Evolutionary conservation across 2,113 vertebrate genomes (phyloP).

Genomic region (Caranx ignobilis): DNA sequence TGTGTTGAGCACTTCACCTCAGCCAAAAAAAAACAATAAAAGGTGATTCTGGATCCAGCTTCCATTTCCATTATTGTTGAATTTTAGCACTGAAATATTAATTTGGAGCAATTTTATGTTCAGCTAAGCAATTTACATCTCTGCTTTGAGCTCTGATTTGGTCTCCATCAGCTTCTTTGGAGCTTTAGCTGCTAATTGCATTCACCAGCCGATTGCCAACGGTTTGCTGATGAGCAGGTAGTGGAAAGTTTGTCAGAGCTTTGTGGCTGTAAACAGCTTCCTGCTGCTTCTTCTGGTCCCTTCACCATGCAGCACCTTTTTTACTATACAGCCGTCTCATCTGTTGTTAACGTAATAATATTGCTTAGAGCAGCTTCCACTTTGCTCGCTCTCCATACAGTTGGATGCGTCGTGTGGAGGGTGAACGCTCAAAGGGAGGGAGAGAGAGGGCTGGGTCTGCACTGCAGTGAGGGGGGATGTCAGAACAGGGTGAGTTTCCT

Average conservation of each 20-base stretch:
- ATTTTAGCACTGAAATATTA: too few species aligned
- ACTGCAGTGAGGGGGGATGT: slow-evolving; percentile 21
- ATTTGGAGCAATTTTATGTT: too few species aligned
- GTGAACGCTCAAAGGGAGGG: neutral
- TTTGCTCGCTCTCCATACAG: neutral
- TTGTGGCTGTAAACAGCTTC: neutral
- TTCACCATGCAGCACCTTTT: neutral
- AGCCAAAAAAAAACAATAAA: neutral
- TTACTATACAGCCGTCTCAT: neutral
- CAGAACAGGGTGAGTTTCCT: slow-evolving; percentile 34
- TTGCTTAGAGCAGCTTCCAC: neutral
- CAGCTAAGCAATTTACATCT: neutral
- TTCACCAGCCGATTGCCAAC: neutral
- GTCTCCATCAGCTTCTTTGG: neutral
- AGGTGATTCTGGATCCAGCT: neutral
- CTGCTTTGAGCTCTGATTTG: neutral
- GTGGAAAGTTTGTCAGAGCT: neutral
- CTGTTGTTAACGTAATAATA: neutral
- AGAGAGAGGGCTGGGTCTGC: neutral
- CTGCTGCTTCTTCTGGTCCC: neutral
- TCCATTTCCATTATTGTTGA: too few species aligned
- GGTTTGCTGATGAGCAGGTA: neutral
- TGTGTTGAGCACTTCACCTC: neutral
- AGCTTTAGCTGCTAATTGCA: neutral
- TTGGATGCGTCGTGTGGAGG: neutral